These are phyloP conservation scores for Panonychus citri DNA, from an alignment of 1,140 invertebrate species.

Conservation along the genomic window DNA sequence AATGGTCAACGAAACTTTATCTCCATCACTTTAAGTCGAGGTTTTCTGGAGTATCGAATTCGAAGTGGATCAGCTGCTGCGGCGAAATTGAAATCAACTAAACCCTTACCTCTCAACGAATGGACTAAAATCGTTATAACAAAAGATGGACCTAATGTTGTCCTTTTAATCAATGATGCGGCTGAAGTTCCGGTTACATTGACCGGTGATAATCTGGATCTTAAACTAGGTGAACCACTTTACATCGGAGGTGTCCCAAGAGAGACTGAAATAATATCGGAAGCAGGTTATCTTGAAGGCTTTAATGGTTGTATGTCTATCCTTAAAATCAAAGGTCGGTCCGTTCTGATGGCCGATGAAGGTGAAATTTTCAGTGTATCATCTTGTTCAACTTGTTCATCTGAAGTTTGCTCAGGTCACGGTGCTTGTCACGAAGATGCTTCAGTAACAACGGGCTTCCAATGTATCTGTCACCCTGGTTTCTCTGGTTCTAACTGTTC, in stretches of 20 bases:
- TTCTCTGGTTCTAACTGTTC: slow-evolving; percentile 59
- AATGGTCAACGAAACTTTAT: slow-evolving; percentile 59
- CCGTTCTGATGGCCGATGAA: slow-evolving; percentile 11
- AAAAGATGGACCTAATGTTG: slow-evolving; percentile 42
- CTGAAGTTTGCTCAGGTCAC: slow-evolving; percentile 41
- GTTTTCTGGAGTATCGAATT: slow-evolving; percentile 24
- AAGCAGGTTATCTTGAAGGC: slow-evolving; percentile 31
- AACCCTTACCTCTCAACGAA: slow-evolving; percentile 44
- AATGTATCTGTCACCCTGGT: slow-evolving; percentile 45
- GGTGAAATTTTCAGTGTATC: too few species aligned
- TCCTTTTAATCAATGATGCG: slow-evolving; percentile 49
- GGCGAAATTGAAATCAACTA: slow-evolving; percentile 37
- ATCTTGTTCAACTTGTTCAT: too few species aligned
- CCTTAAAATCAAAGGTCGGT: slow-evolving; percentile 41
- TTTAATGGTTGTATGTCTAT: slow-evolving; percentile 61
- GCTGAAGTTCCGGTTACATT: slow-evolving; percentile 39
- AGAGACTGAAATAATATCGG: slow-evolving; percentile 27
- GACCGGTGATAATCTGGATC: slow-evolving; percentile 36
- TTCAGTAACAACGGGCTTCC: slow-evolving; percentile 42
- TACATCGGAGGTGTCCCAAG: slow-evolving; percentile 64
- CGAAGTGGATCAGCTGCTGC: slow-evolving; percentile 41
- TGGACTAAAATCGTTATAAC: slow-evolving; percentile 69
- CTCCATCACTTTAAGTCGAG: slow-evolving; percentile 40
- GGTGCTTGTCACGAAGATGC: slow-evolving; percentile 60
- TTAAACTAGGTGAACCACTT: slow-evolving; percentile 52